A percentile compares a stretch with the other conserved stretches of the same genome.
These are phyloP conservation scores for Cebuella pygmaea DNA, from an alignment of 2,797 vertebrate genomes.

Conservation along the genomic window DNA sequence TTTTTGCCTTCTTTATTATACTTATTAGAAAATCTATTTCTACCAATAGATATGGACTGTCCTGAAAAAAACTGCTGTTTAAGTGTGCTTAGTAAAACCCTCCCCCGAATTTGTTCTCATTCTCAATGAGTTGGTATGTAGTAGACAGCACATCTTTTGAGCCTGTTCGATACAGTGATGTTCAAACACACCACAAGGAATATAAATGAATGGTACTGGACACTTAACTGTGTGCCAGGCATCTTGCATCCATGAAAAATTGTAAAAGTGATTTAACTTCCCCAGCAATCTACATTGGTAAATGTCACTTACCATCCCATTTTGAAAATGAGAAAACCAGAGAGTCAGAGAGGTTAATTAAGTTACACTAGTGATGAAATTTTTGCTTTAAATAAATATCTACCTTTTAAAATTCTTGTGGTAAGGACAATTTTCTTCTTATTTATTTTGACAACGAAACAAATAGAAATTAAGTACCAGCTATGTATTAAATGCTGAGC, in stretches of 20 bases:
- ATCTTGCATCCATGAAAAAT: background rate
- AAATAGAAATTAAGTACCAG: background rate
- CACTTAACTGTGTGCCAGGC: background rate
- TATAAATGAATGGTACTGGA: background rate
- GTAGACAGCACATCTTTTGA: background rate
- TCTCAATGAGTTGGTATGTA: background rate
- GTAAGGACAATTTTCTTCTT: background rate
- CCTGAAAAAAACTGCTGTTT: background rate
- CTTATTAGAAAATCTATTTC: background rate
- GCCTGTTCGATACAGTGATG: background rate
- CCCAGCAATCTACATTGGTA: background rate
- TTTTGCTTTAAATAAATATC: background rate
- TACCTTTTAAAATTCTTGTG: conserved; percentile 3
- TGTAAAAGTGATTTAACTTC: background rate
- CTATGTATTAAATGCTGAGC: background rate
- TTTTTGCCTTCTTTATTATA: background rate
- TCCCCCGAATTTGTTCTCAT: background rate
- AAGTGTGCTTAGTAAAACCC: no score
- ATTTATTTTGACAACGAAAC: background rate
- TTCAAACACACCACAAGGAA: background rate
- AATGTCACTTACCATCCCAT: background rate
- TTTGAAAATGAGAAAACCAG: background rate
- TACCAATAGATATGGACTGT: background rate
- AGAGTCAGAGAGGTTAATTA: background rate
- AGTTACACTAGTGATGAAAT: background rate